Evolutionary conservation across 2,113 vertebrate genomes (phyloP).

Genomic region (Misgurnus mizolepis): DNA sequence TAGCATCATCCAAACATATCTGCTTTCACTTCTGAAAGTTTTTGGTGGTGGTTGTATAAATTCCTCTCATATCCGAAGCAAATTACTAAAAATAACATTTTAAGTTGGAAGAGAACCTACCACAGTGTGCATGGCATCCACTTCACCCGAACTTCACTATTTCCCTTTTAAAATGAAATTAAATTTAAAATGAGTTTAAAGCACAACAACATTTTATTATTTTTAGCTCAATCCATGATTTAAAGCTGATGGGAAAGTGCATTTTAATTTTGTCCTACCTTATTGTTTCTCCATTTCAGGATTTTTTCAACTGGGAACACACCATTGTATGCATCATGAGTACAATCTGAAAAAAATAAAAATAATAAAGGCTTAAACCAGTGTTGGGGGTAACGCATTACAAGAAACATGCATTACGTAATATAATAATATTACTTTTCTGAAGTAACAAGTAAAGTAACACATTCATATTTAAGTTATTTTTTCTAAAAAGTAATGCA

Average conservation of each 20-base stretch:
- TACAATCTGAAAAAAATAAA: constrained; percentile 42
- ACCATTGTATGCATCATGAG: constrained; percentile 51
- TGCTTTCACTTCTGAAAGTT: too few relatives aligned
- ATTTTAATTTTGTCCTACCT: constrained; percentile 37
- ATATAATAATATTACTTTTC: too few relatives aligned
- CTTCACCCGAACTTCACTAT: constrained; percentile 53
- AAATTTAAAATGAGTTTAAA: not conserved
- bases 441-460: too few relatives aligned
- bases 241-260: too few relatives aligned
- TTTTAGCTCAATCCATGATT: not conserved
- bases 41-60: too few relatives aligned
- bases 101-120: constrained; percentile 33
- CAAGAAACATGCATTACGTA: too few relatives aligned
- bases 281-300: constrained; percentile 48
- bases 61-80: too few relatives aligned
- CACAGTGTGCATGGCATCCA: constrained; percentile 57
- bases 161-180: constrained; percentile 37
- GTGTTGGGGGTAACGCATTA: too few relatives aligned
- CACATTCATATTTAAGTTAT: too few relatives aligned
- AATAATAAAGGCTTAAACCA: not conserved
- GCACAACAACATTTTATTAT: not conserved
- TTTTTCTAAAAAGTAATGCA: too few relatives aligned
- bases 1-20: too few relatives aligned
- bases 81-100: too few relatives aligned
- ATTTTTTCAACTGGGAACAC: constrained; percentile 58